Evolutionary conservation across 2,797 vertebrate species (phyloP).

Genomic region (Rhadinocentrus ornatus): DNA sequence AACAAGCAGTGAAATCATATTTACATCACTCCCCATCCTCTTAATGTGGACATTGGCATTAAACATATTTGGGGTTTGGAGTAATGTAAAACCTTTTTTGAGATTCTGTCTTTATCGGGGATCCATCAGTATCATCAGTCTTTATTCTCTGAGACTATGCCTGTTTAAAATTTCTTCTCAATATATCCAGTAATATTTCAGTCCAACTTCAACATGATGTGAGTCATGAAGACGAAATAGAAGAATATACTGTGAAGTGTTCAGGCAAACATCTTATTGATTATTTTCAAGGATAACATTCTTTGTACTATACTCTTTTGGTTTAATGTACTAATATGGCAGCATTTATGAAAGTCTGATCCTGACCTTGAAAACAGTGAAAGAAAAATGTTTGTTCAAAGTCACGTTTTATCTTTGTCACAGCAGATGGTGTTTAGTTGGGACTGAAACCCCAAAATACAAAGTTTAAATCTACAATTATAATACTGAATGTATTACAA

Average conservation of each 20-base stretch:
- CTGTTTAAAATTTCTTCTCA: neutral
- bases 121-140: neutral
- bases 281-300: neutral
- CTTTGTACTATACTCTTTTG: neutral
- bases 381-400: neutral
- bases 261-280: neutral
- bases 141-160: neutral
- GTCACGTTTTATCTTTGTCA: neutral
- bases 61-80: no score
- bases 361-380: neutral
- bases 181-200: neutral
- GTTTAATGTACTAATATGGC: neutral
- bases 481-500: neutral
- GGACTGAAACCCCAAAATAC: neutral
- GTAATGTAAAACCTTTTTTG: no score
- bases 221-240: neutral
- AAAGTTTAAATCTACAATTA: neutral
- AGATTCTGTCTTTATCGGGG: no score
- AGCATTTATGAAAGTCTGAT: neutral
- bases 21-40: no score
- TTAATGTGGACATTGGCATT: no score
- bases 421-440: neutral
- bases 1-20: no score
- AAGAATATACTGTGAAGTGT: neutral
- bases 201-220: neutral